Base-by-base conservation (phyloP, 2,113 vertebrate genomes). In the Galeopterus variegatus region DNA sequence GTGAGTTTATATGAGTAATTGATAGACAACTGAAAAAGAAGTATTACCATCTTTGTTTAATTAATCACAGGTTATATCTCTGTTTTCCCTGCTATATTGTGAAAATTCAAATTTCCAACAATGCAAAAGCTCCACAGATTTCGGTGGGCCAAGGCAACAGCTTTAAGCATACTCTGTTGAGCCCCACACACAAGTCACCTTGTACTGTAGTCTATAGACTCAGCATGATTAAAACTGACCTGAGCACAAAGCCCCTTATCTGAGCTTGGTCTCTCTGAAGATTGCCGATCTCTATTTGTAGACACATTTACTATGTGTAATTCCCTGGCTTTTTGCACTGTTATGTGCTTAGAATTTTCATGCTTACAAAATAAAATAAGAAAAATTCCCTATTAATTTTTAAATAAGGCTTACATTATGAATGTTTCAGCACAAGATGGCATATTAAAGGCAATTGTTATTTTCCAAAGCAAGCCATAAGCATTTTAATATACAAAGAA, bases 361-460 rank as follows among this genome's bases (percentile, higher is more conserved):
- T 75, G 45, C 50, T 96, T 77, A 89, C 12, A 93, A 45, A 89
- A 52, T 52, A 67, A 93, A 50, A 45, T 52, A n/a, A 73, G 18
- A 4, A 23, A 88, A 64, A 88, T 5, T 65, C 7, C 4, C 4
- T 70, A 73, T 64, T 81, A 36, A 56, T 72, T 94, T 83, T 60
- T 82, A 86, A 96, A 69, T 67, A 79, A 88, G 13, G 8, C 31
- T 83, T 72, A 45, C 14, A 45, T 79, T 84, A 85, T 84, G 31
- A 56, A 52, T 75, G 10, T 6, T 48, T 89, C 5, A 69, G 65
- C 28, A 85, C 12, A 90, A 86, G 21, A 67, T 41, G 19, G 24
- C 8, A 67, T 60, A 56, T 33, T 28, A 62, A 97, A 70, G 18
- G 17, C 8, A 93, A 64, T 19, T 76, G 33, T 41, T 28, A n/a